phyloP scores from a whole-genome alignment of 2,888 invertebrate species.

The Rhyacophila evoluta region DNA sequence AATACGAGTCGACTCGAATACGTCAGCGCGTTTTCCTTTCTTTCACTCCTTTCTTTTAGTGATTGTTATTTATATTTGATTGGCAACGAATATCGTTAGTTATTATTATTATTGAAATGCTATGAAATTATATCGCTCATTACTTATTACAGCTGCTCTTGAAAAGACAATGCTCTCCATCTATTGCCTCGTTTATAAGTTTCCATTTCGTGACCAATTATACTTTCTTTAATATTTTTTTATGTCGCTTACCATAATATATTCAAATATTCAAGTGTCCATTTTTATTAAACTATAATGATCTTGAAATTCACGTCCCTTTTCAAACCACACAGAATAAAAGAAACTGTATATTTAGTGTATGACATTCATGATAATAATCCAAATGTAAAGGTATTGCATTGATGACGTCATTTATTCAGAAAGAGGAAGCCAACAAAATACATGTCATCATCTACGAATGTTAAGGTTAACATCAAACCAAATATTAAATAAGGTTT shows the following conservation, averaged over 20 bases:
- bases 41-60: not conserved
- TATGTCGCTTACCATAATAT: no score
- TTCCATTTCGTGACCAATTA: not conserved
- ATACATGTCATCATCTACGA: not conserved
- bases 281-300: no score
- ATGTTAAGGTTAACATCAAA: not conserved
- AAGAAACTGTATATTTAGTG: not conserved
- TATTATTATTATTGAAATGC: not conserved
- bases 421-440: not conserved
- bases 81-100: not conserved
- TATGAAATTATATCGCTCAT: not conserved
- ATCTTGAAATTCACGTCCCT: no score
- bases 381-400: not conserved
- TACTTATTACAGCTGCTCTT: not conserved
- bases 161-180: not conserved
- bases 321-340: no score
- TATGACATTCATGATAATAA: not conserved
- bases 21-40: not conserved
- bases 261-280: no score
- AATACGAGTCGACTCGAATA: no score
- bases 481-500: not conserved
- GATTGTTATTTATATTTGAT: not conserved
- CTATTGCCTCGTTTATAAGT: not conserved
- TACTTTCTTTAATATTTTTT: constrained; percentile 10
- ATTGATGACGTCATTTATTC: not conserved